Evolutionary conservation across 1,140 invertebrate genomes (phyloP), one percentile per base, ranked within the genome.

Genomic region (Panagrolaimus sp.): DNA sequence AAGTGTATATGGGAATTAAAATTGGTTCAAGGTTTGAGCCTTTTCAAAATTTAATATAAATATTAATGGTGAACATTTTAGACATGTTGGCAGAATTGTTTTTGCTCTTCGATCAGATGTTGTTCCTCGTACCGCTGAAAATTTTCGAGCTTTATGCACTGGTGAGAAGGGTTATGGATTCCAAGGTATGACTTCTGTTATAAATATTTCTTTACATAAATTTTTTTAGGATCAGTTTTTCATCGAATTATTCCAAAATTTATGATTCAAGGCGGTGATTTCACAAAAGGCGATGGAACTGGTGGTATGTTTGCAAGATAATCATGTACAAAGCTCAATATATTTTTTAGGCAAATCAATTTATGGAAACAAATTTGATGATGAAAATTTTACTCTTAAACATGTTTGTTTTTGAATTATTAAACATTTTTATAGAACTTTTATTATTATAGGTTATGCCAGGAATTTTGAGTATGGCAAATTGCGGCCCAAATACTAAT

Each of bases 261-360:
- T 86, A 96, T 96, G 93, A 91, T 91, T 84, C 94, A 97, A 87
- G 85, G 85, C 13, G 85, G 85, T 23, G 78, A 81, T 47, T 82
- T 83, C 64, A 83, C 80, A n/a, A 72, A 65, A 46, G 23, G 31
- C 7, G 7, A 38, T n/a, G n/a, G n/a, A n/a, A n/a, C n/a, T n/a
- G n/a, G n/a, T n/a, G n/a, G n/a, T n/a, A n/a, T n/a, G n/a, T n/a
- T n/a, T n/a, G n/a, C n/a, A n/a, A n/a, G n/a, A n/a, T n/a, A n/a
- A n/a, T n/a, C n/a, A n/a, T n/a, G n/a, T n/a, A n/a, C n/a, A n/a
- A n/a, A n/a, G n/a, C n/a, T n/a, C n/a, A n/a, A n/a, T n/a, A n/a
- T n/a, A n/a, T n/a, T n/a, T n/a, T n/a, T n/a, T n/a, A n/a, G 93
- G 92, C 63, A 93, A 92, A 85, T 94, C 92, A 73, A 95, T 96